A percentile compares a stretch with the other conserved stretches of the same genome.
Evolutionary conservation across 2,888 invertebrate genomes (phyloP).

Genomic region (Tipula confusa): DNA sequence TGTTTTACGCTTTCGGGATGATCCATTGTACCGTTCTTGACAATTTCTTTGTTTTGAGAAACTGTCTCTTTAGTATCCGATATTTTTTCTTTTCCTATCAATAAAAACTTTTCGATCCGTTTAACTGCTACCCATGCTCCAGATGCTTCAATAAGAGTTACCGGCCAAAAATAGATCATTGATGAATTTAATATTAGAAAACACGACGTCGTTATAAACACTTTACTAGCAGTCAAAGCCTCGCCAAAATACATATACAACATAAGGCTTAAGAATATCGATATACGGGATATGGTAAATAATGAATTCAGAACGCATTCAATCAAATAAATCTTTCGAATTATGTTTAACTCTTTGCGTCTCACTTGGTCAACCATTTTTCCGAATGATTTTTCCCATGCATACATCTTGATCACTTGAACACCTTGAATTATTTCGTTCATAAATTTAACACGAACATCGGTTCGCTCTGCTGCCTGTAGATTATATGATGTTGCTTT

Average conservation of each 20-base stretch:
- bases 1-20: neutral
- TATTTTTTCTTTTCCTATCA: constrained; percentile 40
- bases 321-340: constrained; percentile 63
- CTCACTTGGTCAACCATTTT: constrained; percentile 68
- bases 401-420: constrained; percentile 84
- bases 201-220: constrained; percentile 75
- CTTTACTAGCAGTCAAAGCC: constrained; percentile 66
- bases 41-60: neutral
- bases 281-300: constrained; percentile 72
- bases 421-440: constrained; percentile 82
- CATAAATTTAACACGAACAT: constrained; percentile 81
- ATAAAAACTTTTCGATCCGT: constrained; percentile 55
- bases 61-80: neutral
- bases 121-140: constrained; percentile 66
- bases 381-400: constrained; percentile 79
- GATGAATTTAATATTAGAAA: constrained; percentile 75
- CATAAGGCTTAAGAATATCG: constrained; percentile 70
- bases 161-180: constrained; percentile 75
- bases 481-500: constrained; percentile 59
- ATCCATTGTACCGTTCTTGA: too few relatives aligned
- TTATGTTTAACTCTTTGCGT: constrained; percentile 64
- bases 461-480: constrained; percentile 68
- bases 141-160: constrained; percentile 58
- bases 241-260: constrained; percentile 62
- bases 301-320: constrained; percentile 65